These are phyloP conservation scores for Lamprotornis superbus DNA, from an alignment of 2,113 vertebrate genomes.

Conservation along the genomic window DNA sequence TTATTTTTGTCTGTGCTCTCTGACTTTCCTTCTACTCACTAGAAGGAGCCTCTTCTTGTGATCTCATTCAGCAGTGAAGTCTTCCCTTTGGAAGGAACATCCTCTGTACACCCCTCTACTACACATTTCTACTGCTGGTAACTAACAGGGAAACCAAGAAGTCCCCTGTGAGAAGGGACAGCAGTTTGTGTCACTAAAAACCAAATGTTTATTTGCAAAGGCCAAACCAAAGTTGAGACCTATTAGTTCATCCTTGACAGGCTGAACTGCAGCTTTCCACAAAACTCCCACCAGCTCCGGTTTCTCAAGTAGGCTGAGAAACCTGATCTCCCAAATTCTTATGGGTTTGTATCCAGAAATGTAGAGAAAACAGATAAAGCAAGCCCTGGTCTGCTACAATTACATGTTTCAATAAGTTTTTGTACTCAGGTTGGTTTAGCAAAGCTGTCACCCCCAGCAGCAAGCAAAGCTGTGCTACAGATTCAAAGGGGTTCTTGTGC, in stretches of 20 bases:
- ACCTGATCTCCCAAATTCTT: neutral
- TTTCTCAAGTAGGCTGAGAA: neutral
- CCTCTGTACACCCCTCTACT: neutral
- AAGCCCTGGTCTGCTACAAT: neutral
- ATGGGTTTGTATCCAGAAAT: neutral
- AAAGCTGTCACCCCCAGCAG: neutral
- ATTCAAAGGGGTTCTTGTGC: neutral
- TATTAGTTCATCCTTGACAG: neutral
- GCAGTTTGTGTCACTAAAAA: neutral
- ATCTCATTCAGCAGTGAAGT: neutral
- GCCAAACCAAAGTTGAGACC: neutral
- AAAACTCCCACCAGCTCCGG: neutral
- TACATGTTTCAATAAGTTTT: neutral
- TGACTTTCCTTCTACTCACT: neutral
- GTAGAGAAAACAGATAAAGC: neutral
- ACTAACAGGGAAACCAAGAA: neutral
- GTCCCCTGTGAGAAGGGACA: rapidly evolving
- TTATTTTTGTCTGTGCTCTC: neutral
- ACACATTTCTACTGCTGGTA: neutral
- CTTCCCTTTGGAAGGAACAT: neutral
- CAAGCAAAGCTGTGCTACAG: neutral
- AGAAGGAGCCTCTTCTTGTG: neutral
- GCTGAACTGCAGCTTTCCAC: neutral
- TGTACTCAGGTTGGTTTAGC: neutral
- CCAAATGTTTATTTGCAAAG: neutral